Percentiles rank a stretch among this genome's conserved stretches.
phyloP scores from a whole-genome alignment of 2,113 vertebrate genomes.

The Oriolus oriolus region DNA sequence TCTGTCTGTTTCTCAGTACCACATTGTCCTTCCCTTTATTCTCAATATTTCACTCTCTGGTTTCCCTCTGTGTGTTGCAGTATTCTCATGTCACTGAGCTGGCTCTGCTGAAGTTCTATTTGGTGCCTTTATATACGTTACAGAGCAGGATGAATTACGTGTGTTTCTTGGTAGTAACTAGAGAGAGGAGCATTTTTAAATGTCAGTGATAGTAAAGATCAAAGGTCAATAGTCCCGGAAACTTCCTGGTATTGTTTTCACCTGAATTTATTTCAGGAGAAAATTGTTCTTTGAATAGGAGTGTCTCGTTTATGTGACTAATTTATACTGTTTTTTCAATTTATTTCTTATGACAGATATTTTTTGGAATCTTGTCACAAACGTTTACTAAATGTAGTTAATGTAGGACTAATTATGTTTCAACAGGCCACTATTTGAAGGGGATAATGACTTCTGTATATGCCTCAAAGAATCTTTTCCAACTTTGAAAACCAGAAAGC shows the following conservation, averaged over 20 bases:
- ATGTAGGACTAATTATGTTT: slow-evolving; percentile 45
- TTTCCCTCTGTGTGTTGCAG: not conserved
- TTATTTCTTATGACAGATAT: not conserved
- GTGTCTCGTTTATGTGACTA: not conserved
- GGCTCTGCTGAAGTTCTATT: not conserved
- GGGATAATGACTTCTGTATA: slow-evolving; percentile 98
- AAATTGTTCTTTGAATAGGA: not conserved
- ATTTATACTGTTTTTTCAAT: not conserved
- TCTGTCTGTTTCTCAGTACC: not conserved
- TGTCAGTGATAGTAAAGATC: not conserved
- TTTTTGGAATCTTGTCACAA: not conserved
- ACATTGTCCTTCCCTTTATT: not conserved
- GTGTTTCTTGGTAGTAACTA: not conserved
- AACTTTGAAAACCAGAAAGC: slow-evolving; percentile 93
- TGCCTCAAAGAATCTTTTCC: slow-evolving; percentile 98
- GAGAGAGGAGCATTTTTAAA: not conserved
- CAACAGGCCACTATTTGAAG: slow-evolving; percentile 94
- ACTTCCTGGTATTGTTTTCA: not conserved
- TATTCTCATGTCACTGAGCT: not conserved
- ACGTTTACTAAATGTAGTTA: not conserved
- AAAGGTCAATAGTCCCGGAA: not conserved
- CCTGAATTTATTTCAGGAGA: not conserved
- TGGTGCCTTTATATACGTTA: not conserved
- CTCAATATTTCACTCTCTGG: not conserved
- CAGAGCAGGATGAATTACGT: not conserved